Evolutionary conservation across 1,140 invertebrate species (phyloP).

Genomic region (Teleogryllus occipitalis): DNA sequence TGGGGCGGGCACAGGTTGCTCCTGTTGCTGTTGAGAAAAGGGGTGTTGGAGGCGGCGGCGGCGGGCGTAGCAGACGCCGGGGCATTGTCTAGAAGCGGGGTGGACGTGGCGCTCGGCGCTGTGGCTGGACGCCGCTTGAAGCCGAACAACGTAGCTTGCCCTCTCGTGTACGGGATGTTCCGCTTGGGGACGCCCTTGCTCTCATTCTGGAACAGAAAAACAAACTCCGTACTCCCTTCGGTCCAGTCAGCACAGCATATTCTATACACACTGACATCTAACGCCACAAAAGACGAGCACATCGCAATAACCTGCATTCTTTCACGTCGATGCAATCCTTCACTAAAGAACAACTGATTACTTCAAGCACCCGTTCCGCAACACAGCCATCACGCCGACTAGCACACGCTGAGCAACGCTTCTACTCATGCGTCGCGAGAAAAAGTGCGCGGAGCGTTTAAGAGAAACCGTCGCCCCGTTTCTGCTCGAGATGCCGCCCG

Average conservation of each 20-base stretch:
- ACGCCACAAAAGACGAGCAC: no score
- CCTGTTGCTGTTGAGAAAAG: neutral
- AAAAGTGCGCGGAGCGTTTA: no score
- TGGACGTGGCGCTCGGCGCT: slow-evolving; percentile 30
- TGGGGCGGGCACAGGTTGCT: slow-evolving; percentile 27
- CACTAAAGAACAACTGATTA: no score
- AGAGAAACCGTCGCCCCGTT: no score
- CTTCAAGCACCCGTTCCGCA: no score
- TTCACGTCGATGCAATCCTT: no score
- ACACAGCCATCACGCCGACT: no score
- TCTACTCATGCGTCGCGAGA: no score
- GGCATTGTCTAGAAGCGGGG: slow-evolving; percentile 6
- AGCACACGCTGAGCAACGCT: no score
- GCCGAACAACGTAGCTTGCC: slow-evolving; percentile 59
- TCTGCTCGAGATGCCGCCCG: no score
- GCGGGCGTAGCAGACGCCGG: neutral
- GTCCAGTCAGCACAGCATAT: neutral
- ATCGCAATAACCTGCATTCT: no score
- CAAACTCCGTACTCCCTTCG: neutral
- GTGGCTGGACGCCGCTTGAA: slow-evolving; percentile 50
- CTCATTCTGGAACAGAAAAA: slow-evolving; percentile 15
- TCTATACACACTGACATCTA: no score
- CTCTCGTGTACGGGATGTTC: slow-evolving; percentile 38
- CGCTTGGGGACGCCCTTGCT: slow-evolving; percentile 7
- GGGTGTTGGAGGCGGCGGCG: slow-evolving; percentile 24